These are phyloP conservation scores for Hyles euphorbiae DNA, from an alignment of 1,140 invertebrate genomes.

Conservation along the genomic window DNA sequence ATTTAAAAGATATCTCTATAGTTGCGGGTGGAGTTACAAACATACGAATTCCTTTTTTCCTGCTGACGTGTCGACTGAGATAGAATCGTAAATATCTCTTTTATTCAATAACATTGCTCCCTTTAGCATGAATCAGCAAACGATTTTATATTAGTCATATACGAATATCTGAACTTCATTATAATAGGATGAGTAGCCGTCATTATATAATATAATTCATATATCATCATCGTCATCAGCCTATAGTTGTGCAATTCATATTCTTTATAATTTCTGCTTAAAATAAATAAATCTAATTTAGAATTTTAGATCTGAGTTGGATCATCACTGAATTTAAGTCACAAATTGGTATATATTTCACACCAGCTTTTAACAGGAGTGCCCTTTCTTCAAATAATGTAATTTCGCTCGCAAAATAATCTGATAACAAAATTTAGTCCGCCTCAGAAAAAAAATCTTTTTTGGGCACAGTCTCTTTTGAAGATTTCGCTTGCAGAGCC, in stretches of 20 bases:
- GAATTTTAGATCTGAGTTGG: neutral
- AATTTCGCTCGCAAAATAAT: constrained; percentile 3
- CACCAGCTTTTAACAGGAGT: constrained; percentile 1
- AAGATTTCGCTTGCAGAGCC: constrained; percentile 6
- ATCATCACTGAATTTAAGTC: neutral
- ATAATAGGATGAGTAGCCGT: neutral
- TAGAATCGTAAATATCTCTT: constrained; percentile 14
- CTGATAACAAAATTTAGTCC: constrained; percentile 3
- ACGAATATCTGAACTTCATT: neutral
- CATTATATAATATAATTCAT: neutral
- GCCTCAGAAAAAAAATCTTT: neutral
- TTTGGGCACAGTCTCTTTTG: too few relatives aligned
- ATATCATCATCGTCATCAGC: neutral
- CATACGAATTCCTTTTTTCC: constrained; percentile 13
- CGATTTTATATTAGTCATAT: neutral
- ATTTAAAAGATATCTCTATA: too few relatives aligned
- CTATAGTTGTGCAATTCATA: neutral
- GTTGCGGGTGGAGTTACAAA: neutral
- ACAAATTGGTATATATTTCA: neutral
- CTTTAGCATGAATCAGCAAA: constrained; percentile 8
- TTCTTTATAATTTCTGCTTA: neutral
- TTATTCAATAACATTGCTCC: neutral
- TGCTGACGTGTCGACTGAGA: constrained; percentile 17
- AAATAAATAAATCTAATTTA: neutral
- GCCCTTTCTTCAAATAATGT: constrained; percentile 5